Base-by-base conservation (phyloP, 2,113 vertebrate species). In the Fulmarus glacialis region DNA sequence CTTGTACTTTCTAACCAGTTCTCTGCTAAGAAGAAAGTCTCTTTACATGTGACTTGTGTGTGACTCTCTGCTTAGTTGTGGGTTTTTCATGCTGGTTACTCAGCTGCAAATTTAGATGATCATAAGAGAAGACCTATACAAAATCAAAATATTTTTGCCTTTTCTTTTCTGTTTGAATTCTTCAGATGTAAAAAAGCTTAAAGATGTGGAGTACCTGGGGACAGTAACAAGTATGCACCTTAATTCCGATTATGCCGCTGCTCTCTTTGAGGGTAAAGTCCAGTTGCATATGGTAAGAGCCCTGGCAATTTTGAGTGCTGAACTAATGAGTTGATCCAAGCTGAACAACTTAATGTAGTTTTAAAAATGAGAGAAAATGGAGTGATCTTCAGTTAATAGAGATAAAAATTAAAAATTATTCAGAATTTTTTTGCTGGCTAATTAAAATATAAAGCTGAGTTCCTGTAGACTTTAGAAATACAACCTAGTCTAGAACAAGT, bases 221-320 rank as follows among this genome's bases (percentile, higher is more conserved):
- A 99, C 99, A 6, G 99, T 99, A 58, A 98, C 98, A 94, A 99
- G 98, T 87, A 99, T 99, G 98, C 98, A 97, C 89, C 99, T 99
- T n/a, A 99, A 99, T 98, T 98, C 99, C 0, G 99, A 99, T 84
- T 99, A 99, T 43, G 99, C 99, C 2, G 99, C 99, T 75, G 99
- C 99, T 10, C 98, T 99, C 64, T 99, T 99, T 98, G 99, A 99
- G 97, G 99, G 99, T 72, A 99, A 99, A 98, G 98, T 99, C 60
- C 99, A 99, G 93, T 98, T 99, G 67, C 99, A 99, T 95, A 98
- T 99, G 99, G 99, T 99, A 98, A 98, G 99, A 96, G 21, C 47
- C 60, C 32, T 85, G 75, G 17, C 29, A 55, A 3, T 72, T 80
- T 90, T 72, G n/a, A 26, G 40, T 67, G 56, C 59, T 95, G 58